Evolutionary conservation across 2,113 vertebrate genomes (phyloP).

Genomic region (Chaetodon trifascialis): DNA sequence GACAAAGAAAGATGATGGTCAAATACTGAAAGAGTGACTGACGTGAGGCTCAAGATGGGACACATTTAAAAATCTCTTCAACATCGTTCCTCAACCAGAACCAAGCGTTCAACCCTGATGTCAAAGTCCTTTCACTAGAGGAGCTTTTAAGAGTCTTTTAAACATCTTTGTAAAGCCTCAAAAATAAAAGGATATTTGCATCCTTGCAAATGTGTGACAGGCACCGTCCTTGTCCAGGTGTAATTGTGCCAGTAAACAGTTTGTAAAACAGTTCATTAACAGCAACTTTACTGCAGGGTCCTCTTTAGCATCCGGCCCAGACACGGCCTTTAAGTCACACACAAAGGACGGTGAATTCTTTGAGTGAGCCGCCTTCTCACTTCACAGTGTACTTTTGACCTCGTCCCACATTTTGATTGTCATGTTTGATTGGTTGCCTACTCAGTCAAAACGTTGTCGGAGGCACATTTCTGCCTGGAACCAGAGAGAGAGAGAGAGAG

Average conservation of each 20-base stretch:
- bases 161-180: not conserved
- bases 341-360: conserved; percentile 7
- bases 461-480: conserved; percentile 44
- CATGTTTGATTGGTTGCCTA: conserved; percentile 59
- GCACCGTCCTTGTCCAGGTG: not conserved
- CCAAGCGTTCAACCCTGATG: not conserved
- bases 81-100: not conserved
- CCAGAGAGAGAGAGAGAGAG: conserved; percentile 2
- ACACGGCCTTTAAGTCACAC: not conserved
- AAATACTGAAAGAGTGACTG: not conserved
- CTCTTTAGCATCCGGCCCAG: not conserved
- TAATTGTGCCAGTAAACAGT: not conserved
- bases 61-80: not conserved
- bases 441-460: conserved; percentile 52
- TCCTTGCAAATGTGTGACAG: not conserved
- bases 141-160: not conserved
- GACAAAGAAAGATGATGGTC: not conserved
- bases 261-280: conserved; percentile 29
- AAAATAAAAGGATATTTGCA: not conserved
- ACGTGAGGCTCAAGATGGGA: not conserved
- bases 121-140: too few relatives aligned
- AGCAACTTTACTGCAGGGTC: not conserved
- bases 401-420: conserved; percentile 64
- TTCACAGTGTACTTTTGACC: conserved; percentile 60
- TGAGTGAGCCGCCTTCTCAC: conserved; percentile 3